These are phyloP conservation scores for Acanthis flammea DNA, from an alignment of 2,797 vertebrate genomes.

Conservation along the genomic window DNA sequence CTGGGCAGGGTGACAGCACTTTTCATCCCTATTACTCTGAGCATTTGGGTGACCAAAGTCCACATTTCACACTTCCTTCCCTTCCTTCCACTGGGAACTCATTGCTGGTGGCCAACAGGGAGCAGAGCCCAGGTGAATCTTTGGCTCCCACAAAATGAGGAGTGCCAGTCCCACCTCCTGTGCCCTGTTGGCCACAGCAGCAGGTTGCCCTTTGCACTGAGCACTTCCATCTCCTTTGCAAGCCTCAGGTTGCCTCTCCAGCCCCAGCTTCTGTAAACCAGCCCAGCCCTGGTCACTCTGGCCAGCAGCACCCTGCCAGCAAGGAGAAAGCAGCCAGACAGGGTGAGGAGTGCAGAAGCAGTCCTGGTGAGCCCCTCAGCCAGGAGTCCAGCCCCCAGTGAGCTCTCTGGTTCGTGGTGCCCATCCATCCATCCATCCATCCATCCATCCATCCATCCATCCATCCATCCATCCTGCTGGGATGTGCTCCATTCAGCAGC, in stretches of 20 bases:
- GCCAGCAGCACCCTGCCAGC: background rate
- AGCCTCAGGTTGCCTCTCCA: background rate
- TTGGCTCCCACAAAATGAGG: fast-evolving
- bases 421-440: background rate
- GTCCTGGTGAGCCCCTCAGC: background rate
- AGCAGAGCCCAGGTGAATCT: background rate
- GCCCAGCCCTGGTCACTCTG: background rate
- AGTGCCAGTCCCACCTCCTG: background rate
- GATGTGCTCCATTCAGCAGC: background rate
- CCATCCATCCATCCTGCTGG: background rate
- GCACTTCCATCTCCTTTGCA: background rate
- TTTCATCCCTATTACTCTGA: background rate
- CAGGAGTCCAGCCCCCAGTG: background rate
- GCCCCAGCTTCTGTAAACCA: background rate
- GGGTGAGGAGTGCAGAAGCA: background rate
- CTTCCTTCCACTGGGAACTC: background rate
- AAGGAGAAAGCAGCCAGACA: background rate
- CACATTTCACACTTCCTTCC: background rate
- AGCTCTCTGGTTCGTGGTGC: background rate
- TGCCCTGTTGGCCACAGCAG: background rate
- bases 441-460: background rate
- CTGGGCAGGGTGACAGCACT: background rate
- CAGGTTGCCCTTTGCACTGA: background rate
- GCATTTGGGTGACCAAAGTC: background rate
- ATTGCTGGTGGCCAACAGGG: background rate